Evolutionary conservation across 1,140 invertebrate genomes (phyloP).

Genomic region (Chrysopa pallens): DNA sequence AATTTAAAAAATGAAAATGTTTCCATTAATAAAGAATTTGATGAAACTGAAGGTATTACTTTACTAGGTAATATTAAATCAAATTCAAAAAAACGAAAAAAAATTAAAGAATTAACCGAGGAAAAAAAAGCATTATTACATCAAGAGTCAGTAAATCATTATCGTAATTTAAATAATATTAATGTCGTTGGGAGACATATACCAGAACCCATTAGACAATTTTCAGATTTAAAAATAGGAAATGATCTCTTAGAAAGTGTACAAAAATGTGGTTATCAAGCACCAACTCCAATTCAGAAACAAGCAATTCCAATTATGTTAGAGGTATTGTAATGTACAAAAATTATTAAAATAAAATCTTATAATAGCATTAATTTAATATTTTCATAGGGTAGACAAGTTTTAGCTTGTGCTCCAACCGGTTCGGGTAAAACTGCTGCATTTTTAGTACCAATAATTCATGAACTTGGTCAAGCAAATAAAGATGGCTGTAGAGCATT

Average conservation of each 20-base stretch:
- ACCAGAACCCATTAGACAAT: conserved; percentile 52
- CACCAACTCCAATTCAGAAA: conserved; percentile 87
- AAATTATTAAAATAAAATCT: background rate
- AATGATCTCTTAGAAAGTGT: conserved; percentile 55
- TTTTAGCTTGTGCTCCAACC: conserved; percentile 87
- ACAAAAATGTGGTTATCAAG: conserved; percentile 45
- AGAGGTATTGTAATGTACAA: conserved; percentile 26
- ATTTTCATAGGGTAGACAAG: conserved; percentile 32
- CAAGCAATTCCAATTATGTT: conserved; percentile 83
- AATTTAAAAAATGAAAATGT: conserved; percentile 17
- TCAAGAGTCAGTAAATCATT: conserved; percentile 27
- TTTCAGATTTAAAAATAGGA: conserved; percentile 47
- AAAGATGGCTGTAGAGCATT: conserved; percentile 63
- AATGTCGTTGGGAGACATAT: conserved; percentile 56
- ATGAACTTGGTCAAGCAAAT: conserved; percentile 38
- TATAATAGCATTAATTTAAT: conserved; percentile 1
- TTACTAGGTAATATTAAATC: too few species aligned
- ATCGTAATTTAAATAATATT: conserved; percentile 59
- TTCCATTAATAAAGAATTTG: conserved; percentile 15
- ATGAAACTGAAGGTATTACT: conserved; percentile 19
- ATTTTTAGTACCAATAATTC: conserved; percentile 67
- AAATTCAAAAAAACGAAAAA: background rate
- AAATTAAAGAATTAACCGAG: conserved; percentile 14
- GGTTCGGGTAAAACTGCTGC: conserved; percentile 79
- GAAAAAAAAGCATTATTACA: conserved; percentile 6